Conservation (phyloP, 2,888 invertebrate species). For the Sinodicranocentrus sp. region DNA sequence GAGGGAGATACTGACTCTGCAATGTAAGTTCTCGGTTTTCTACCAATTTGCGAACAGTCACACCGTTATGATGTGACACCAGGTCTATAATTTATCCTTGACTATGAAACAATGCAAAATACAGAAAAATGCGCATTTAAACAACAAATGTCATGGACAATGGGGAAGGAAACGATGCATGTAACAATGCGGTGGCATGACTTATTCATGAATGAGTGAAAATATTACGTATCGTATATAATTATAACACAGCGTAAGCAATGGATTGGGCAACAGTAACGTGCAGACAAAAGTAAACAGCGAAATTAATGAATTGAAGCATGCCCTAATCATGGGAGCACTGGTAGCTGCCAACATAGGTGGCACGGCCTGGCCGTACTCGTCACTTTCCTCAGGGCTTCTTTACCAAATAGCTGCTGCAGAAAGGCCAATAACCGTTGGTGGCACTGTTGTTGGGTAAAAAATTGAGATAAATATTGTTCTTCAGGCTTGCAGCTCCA, state of each 20-base stretch:
- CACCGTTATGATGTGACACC: too few relatives aligned
- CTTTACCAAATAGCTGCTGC: slow-evolving; percentile 58
- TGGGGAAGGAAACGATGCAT: too few relatives aligned
- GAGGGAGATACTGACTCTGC: slow-evolving; percentile 58
- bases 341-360: slow-evolving; percentile 73
- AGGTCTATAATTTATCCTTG: slow-evolving; percentile 5
- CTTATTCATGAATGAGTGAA: too few relatives aligned
- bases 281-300: slow-evolving; percentile 7
- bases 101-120: slow-evolving; percentile 1
- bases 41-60: not conserved
- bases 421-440: slow-evolving; percentile 35
- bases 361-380: slow-evolving; percentile 70
- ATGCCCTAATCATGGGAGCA: slow-evolving; percentile 58
- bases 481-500: not conserved
- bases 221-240: too few relatives aligned
- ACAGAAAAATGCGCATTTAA: too few relatives aligned
- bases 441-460: slow-evolving; percentile 42
- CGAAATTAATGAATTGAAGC: slow-evolving; percentile 54
- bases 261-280: slow-evolving; percentile 13
- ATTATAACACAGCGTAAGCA: not conserved
- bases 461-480: not conserved
- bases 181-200: too few relatives aligned
- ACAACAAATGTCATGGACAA: too few relatives aligned
- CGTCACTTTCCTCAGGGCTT: slow-evolving; percentile 64
- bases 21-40: slow-evolving; percentile 31